Base-by-base conservation (phyloP, 2,797 vertebrate genomes). In the Chromis chromis region DNA sequence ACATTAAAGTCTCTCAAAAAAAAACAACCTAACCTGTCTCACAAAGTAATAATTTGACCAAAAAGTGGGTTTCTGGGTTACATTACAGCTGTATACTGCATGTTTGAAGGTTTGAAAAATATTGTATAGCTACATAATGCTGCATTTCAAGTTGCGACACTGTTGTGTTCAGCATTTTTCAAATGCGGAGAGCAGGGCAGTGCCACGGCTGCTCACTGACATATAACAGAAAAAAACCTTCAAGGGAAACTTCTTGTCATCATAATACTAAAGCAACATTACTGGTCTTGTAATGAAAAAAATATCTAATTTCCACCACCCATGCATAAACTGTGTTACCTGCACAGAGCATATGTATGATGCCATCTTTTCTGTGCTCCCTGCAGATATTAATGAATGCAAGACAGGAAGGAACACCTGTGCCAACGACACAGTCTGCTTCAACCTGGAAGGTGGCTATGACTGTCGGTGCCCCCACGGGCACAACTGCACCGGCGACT, bases 381-480 rank as follows among this genome's bases (percentile, higher is more conserved):
- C 73, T 79, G 27, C 90, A 99, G 98, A 99, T 90, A 97, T 99
- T 88, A 97, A 99, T 79, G 98, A 99, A 92, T 99, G 98, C 91
- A 95, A 92, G 76, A 96, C 96, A 3, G 97, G 96, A 70, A 96
- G 97, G 86, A 97, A 97, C 89, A 97, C 95, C 93, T 99, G 98
- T 86, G 95, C 96, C 93, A 99, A 99, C 75, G 97, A 99, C 87
- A 99, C 97, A 0, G 88, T 97, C 89, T 99, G 98, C 94, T 98
- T 99, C 93, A 99, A 99, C 94, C 84, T 99, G 96, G 97, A 99
- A 63, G 98, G 98, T 9, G 97, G 98, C 11, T 99, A 98, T 1
- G 98, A 99, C 86, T 99, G 98, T 56, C 95, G 98, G 22, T 99
- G 98, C 92, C 98, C 98, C 28, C 97, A 98, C 24, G 98, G 98